Evolutionary conservation across 2,888 invertebrate species (phyloP).

Genomic region (Balanococcus diminutus): DNA sequence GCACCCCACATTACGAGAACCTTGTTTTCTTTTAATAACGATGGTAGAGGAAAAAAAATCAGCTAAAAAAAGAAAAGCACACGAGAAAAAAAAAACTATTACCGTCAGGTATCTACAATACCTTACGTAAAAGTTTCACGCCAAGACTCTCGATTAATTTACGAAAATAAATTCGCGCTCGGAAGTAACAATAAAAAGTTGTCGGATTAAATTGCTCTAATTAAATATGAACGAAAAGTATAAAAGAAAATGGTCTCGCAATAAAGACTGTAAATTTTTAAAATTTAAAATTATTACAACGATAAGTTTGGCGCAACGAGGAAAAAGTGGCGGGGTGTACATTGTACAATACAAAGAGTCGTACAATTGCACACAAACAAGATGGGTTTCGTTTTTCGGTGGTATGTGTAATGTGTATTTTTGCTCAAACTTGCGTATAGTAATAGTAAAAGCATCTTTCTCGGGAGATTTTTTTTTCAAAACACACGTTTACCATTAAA

Average conservation of each 20-base stretch:
- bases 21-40: background rate
- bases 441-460: background rate
- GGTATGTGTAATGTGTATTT: background rate
- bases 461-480: background rate
- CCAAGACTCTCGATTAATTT: background rate
- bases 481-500: background rate
- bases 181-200: slow-evolving; percentile 1
- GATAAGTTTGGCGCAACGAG: background rate
- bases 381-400: background rate
- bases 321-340: too few species aligned
- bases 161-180: background rate
- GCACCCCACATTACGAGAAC: too few species aligned
- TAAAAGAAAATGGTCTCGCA: slow-evolving; percentile 11
- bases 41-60: background rate
- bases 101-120: background rate
- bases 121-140: background rate
- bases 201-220: background rate
- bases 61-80: background rate
- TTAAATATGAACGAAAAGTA: slow-evolving; percentile 21
- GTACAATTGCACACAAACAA: background rate
- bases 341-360: background rate
- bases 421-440: background rate
- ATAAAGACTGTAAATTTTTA: background rate
- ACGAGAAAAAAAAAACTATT: background rate
- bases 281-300: background rate